Conservation (phyloP, 2,113 vertebrate species). For the Amphiprion ocellaris region DNA sequence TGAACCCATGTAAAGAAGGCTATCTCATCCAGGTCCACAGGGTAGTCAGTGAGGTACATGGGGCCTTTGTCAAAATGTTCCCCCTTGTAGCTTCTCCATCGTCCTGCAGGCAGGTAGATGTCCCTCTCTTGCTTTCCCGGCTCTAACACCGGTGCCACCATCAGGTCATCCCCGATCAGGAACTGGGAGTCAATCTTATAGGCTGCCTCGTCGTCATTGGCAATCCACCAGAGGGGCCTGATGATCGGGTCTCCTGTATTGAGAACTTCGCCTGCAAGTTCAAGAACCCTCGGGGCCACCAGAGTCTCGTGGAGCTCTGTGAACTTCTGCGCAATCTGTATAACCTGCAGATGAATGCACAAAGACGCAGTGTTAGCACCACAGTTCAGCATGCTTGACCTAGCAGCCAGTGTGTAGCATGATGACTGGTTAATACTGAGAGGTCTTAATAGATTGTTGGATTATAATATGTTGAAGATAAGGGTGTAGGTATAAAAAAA, state of each 20-base stretch:
- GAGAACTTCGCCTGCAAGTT: constrained; percentile 91
- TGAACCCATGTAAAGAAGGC: constrained; percentile 89
- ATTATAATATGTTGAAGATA: too few relatives aligned
- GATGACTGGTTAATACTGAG: not conserved
- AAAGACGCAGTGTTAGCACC: constrained; percentile 8
- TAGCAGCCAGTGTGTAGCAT: not conserved
- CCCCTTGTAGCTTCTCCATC: constrained; percentile 95
- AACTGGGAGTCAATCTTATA: constrained; percentile 96
- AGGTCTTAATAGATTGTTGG: too few relatives aligned
- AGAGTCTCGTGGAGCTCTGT: constrained; percentile 88
- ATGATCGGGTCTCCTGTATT: constrained; percentile 95
- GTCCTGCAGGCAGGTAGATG: constrained; percentile 93
- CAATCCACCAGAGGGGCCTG: constrained; percentile 98
- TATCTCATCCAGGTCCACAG: constrained; percentile 91
- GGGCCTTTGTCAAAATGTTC: constrained; percentile 92
- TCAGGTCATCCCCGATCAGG: constrained; percentile 94
- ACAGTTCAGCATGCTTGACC: not conserved
- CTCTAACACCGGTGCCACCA: constrained; percentile 97
- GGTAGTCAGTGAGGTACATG: constrained; percentile 90
- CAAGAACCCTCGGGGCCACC: constrained; percentile 92
- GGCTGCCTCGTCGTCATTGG: constrained; percentile 87
- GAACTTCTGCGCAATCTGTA: constrained; percentile 93
- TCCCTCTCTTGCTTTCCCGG: constrained; percentile 94
- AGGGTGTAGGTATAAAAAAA: too few relatives aligned
- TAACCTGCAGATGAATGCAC: constrained; percentile 78